Evolutionary conservation across 2,888 invertebrate genomes (phyloP), one percentile per base, ranked within the genome.

Genomic region (Amphipoea oculea): DNA sequence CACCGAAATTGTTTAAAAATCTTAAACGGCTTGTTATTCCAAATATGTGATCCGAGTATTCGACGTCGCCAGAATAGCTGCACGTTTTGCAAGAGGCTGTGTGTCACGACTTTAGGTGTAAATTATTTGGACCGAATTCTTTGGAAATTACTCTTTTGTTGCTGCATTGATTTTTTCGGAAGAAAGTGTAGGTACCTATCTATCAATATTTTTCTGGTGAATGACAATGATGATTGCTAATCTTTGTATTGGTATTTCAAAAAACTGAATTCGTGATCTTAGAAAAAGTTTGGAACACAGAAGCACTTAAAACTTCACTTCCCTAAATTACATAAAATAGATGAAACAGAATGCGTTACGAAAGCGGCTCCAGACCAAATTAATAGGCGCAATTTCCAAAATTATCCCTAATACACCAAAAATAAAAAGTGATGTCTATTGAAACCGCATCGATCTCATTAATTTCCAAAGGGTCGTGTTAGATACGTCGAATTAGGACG

Each of bases 401-500:
- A 89, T 86, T 68, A 85, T 81, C 57, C 65, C 11, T 79, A 86
- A 84, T 87, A 87, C 75, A 69, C 74, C 79, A 74, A 81, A 88
- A 90, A 90, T 89, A 90, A 90, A 89, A 89, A 92, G 92, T 87
- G 87, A 62, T 74, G 75, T 80, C 73, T 66, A 90, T 90, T 81
- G 84, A 90, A 92, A 91, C 91, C 92, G 89, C 92, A 93, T 90
- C 92, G 88, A 92, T 93, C 92, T 93, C 92, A 93, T 92, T 93
- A 93, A 91, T 86, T 89, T 88, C 86, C 89, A 90, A 92, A 91
- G 92, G 93, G 89, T 90, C 90, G 88, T 92, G 94, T 95, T 95
- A 94, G 94, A 91, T 90, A 94, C 94, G 94, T 94, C 93, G 89
- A 90, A 94, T 95, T 94, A 95, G 90, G 88, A 89, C 79, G 89